Conservation (phyloP, 2,113 vertebrate species). For the Forbesichthys agassizii region DNA sequence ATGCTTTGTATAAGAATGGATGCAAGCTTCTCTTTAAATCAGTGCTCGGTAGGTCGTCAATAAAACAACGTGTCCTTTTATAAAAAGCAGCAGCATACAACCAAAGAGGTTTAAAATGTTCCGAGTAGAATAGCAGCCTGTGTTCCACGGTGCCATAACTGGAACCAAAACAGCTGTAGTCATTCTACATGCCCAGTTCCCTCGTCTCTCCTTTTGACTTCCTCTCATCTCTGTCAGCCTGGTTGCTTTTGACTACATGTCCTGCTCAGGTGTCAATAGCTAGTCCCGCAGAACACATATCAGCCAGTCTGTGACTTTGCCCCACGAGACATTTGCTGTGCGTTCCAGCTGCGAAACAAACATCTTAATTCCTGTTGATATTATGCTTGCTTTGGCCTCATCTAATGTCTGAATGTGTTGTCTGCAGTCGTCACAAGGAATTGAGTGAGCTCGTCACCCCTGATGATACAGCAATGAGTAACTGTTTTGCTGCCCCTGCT, state of each 20-base stretch:
- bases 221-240: not conserved
- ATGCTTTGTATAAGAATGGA: too few relatives aligned
- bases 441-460: not conserved
- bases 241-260: slow-evolving; percentile 25
- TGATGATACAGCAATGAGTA: not conserved
- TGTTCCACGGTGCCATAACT: too few relatives aligned
- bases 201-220: not conserved
- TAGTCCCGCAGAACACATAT: slow-evolving; percentile 7
- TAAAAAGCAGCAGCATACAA: too few relatives aligned
- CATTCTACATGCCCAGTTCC: not conserved
- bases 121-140: too few relatives aligned
- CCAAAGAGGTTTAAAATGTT: too few relatives aligned
- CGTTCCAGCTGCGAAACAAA: slow-evolving; percentile 16
- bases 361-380: not conserved
- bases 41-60: too few relatives aligned
- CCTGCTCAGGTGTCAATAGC: slow-evolving; percentile 32
- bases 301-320: not conserved
- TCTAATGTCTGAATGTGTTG: not conserved
- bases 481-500: not conserved
- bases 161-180: not conserved
- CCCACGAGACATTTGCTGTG: slow-evolving; percentile 10
- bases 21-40: too few relatives aligned
- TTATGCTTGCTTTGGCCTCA: not conserved
- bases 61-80: too few relatives aligned
- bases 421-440: not conserved